Evolutionary conservation across 2,113 vertebrate species (phyloP).

Genomic region (Nibea albiflora): DNA sequence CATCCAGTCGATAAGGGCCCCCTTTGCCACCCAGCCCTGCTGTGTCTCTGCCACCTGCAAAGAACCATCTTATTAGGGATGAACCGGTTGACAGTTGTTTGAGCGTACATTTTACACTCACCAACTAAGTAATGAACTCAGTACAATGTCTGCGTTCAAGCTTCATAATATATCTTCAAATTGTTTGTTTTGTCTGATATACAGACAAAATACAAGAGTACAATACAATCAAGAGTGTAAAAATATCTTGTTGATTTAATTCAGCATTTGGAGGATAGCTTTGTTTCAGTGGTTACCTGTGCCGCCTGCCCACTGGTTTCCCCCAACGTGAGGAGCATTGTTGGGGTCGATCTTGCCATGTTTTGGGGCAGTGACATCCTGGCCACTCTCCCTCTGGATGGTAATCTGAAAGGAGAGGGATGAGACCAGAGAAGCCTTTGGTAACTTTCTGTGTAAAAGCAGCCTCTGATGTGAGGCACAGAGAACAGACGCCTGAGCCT

Average conservation of each 20-base stretch:
- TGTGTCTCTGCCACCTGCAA: conserved; percentile 94
- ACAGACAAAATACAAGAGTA: no score
- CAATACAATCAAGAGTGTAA: background rate
- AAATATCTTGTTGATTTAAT: background rate
- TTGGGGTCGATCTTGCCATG: conserved; percentile 91
- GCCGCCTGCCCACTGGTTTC: conserved; percentile 97
- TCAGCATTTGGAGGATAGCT: background rate
- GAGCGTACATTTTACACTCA: background rate
- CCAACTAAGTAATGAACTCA: background rate
- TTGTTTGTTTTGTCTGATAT: no score
- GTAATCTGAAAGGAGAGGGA: conserved; percentile 87
- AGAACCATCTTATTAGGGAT: background rate
- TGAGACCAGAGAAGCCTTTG: background rate
- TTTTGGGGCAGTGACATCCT: conserved; percentile 93
- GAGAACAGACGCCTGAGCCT: background rate
- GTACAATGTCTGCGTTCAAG: background rate
- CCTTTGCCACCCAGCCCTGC: conserved; percentile 96
- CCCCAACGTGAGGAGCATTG: conserved; percentile 93
- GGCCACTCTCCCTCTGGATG: conserved; percentile 90
- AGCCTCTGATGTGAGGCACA: background rate
- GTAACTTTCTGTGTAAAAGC: background rate
- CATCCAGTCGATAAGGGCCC: conserved; percentile 93
- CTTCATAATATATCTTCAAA: no score
- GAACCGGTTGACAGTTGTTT: background rate
- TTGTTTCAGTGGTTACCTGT: conserved; percentile 85